These are phyloP conservation scores for Tyrannus savana DNA, from an alignment of 2,113 vertebrate genomes.

Conservation along the genomic window DNA sequence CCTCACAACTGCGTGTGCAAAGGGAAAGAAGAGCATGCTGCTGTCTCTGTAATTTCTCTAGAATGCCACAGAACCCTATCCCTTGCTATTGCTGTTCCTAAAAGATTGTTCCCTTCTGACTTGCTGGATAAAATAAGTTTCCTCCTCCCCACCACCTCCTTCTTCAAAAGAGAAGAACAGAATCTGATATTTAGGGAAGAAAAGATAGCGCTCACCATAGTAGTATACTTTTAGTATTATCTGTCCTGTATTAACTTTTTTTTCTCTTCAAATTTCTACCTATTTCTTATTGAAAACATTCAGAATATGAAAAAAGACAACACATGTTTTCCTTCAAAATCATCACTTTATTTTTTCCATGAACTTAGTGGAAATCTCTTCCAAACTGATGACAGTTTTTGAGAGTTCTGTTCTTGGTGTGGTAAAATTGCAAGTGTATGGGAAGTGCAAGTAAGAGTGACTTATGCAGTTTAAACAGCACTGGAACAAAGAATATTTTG, in stretches of 20 bases:
- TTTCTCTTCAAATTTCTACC: neutral
- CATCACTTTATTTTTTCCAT: neutral
- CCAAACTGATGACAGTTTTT: neutral
- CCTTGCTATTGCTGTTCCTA: neutral
- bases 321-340: rapidly evolving
- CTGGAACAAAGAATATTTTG: neutral
- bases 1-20: neutral
- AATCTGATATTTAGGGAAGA: neutral
- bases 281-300: neutral
- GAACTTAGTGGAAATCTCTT: neutral
- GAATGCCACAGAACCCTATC: neutral
- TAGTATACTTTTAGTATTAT: neutral
- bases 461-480: neutral
- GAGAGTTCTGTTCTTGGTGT: neutral
- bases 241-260: neutral
- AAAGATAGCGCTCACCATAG: neutral
- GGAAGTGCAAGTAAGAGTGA: neutral
- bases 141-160: neutral
- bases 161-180: neutral
- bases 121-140: neutral
- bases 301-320: neutral
- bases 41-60: neutral
- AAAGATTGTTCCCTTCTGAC: neutral
- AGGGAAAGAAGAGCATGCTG: neutral
- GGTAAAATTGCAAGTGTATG: neutral